Percentiles rank a stretch among this genome's conserved stretches.
phyloP scores from a whole-genome alignment of 2,113 vertebrate genomes.

The Scartelaos histophorus region DNA sequence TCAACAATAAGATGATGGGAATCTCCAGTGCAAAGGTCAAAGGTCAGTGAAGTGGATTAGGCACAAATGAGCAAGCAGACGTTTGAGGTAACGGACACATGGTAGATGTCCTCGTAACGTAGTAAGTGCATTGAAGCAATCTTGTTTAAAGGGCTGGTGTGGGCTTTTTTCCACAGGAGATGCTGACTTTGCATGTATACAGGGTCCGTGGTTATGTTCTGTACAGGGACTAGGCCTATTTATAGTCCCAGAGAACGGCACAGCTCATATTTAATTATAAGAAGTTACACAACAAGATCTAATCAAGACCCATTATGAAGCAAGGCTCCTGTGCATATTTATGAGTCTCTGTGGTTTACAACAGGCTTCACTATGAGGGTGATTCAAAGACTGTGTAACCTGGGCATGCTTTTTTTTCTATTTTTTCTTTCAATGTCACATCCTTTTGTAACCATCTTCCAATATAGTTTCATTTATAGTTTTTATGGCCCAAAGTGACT shows the following conservation, averaged over 20 bases:
- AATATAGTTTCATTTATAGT: too few relatives aligned
- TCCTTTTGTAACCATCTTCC: neutral
- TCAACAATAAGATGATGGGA: slow-evolving; percentile 48
- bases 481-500: too few relatives aligned
- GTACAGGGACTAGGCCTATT: slow-evolving; percentile 15
- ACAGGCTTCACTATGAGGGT: too few relatives aligned
- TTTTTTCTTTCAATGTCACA: neutral
- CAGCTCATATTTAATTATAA: slow-evolving; percentile 48
- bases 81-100: slow-evolving; percentile 6
- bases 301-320: slow-evolving; percentile 11
- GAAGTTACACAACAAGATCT: slow-evolving; percentile 22
- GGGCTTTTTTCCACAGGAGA: slow-evolving; percentile 7
- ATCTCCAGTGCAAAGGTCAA: slow-evolving; percentile 34
- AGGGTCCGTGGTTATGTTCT: slow-evolving; percentile 12
- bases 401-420: too few relatives aligned
- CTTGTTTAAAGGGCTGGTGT: neutral
- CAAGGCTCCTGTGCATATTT: slow-evolving; percentile 21
- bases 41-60: slow-evolving; percentile 38
- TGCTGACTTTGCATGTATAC: slow-evolving; percentile 16
- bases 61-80: neutral
- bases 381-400: neutral
- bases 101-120: neutral
- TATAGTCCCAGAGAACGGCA: slow-evolving; percentile 16
- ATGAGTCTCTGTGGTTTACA: neutral
- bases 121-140: slow-evolving; percentile 7